Conservation (phyloP, 2,113 vertebrate genomes). For the Willisornis vidua region DNA sequence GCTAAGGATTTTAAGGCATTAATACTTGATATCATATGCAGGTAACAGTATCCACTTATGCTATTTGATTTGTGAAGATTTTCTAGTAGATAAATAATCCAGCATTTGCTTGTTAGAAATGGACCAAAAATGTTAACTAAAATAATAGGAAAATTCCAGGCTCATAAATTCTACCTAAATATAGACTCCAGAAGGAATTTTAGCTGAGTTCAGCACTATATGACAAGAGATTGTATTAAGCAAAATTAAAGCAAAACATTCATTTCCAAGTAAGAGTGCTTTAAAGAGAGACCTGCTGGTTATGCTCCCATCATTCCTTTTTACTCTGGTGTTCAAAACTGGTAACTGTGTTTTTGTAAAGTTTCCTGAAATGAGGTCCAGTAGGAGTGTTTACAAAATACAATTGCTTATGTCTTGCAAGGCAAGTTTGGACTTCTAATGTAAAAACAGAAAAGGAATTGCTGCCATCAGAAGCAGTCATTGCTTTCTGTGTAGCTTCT, state of each 20-base stretch:
- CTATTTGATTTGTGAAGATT: neutral
- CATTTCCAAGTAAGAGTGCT: neutral
- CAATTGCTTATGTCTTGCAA: neutral
- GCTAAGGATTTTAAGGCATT: neutral
- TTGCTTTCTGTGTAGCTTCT: neutral
- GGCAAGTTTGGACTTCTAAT: neutral
- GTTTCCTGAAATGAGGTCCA: neutral
- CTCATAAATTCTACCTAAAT: neutral
- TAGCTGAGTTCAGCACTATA: neutral
- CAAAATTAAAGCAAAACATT: neutral
- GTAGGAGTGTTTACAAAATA: neutral
- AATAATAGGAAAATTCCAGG: neutral
- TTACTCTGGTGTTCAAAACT: neutral
- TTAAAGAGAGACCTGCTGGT: neutral
- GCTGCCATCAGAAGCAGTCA: neutral
- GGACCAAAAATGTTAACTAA: neutral
- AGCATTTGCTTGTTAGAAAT: neutral
- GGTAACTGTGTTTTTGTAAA: neutral
- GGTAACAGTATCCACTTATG: neutral
- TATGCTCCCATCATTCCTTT: rapidly evolving
- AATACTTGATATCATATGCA: neutral
- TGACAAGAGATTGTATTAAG: neutral
- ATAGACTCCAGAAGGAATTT: neutral
- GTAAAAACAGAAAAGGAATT: neutral
- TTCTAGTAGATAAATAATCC: neutral